These are phyloP conservation scores for Marmota monax DNA, from an alignment of 2,113 vertebrate species.

Conservation along the genomic window DNA sequence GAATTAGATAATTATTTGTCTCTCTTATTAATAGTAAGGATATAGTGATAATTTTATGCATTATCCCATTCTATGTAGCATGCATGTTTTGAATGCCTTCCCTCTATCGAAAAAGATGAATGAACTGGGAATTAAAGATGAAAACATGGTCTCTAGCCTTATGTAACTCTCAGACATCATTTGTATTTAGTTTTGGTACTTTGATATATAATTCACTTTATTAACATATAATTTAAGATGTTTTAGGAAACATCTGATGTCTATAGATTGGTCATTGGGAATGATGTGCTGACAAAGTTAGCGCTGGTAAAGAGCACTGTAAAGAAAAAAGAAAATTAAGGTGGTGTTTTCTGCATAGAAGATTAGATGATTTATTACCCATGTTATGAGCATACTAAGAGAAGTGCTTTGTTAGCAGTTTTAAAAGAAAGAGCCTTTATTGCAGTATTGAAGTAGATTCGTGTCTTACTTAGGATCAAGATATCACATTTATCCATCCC, in stretches of 20 bases:
- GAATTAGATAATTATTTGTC: not conserved
- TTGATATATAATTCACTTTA: not conserved
- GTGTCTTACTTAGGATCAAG: not conserved
- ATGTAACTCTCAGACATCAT: not conserved
- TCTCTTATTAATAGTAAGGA: not conserved
- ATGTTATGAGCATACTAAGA: not conserved
- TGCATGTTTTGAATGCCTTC: not conserved
- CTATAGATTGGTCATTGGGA: not conserved
- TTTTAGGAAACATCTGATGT: not conserved
- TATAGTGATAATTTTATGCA: not conserved
- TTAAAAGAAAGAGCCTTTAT: not conserved
- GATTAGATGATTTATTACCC: not conserved
- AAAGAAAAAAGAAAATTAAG: constrained; percentile 22
- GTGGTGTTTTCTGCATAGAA: not conserved
- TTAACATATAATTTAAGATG: not conserved
- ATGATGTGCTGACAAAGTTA: rapidly evolving
- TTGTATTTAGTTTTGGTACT: not conserved
- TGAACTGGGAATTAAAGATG: not conserved
- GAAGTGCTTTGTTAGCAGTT: not conserved
- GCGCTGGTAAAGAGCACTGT: too few species aligned
- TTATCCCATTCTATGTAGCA: not conserved
- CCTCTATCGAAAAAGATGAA: not conserved
- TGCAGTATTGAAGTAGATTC: not conserved
- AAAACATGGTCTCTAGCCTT: not conserved
- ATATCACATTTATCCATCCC: not conserved